Conservation (phyloP, 2,888 invertebrate species). For the Drosophila parthenogenetica region DNA sequence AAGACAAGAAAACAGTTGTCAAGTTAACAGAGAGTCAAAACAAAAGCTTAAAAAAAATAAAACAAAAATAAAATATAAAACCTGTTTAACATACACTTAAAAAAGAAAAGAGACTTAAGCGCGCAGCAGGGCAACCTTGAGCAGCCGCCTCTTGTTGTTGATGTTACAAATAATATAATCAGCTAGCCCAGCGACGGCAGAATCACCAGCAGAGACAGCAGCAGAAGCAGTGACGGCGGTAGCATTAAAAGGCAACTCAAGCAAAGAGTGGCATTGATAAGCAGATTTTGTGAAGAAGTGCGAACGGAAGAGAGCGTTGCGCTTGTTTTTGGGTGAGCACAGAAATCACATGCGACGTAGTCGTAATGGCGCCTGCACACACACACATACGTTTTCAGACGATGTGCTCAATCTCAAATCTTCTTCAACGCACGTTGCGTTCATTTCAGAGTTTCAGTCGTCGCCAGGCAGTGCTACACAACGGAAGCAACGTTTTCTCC, state of each 20-base stretch:
- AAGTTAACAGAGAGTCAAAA: conserved; percentile 42
- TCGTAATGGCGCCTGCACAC: conserved; percentile 47
- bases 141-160: conserved; percentile 36
- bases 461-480: conserved; percentile 50
- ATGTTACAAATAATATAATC: conserved; percentile 39
- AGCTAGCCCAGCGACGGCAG: too few relatives aligned
- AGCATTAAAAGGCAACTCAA: conserved; percentile 12
- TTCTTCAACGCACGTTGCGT: conserved; percentile 33
- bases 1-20: conserved; percentile 22
- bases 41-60: conserved; percentile 27
- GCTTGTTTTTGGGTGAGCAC: conserved; percentile 55
- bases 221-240: not conserved
- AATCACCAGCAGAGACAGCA: not conserved
- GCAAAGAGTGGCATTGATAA: conserved; percentile 35
- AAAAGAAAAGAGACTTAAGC: conserved; percentile 18
- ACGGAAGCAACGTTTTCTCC: conserved; percentile 47
- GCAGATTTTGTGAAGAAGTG: conserved; percentile 9
- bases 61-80: conserved; percentile 14
- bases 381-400: conserved; percentile 14
- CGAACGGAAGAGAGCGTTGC: conserved; percentile 28
- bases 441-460: conserved; percentile 60
- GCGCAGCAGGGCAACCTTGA: conserved; percentile 57
- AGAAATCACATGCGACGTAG: conserved; percentile 49
- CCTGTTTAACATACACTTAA: conserved; percentile 36
- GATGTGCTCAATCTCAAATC: conserved; percentile 8